Base-by-base conservation (phyloP, 1,140 invertebrate species). In the Drosophila carrolli region DNA sequence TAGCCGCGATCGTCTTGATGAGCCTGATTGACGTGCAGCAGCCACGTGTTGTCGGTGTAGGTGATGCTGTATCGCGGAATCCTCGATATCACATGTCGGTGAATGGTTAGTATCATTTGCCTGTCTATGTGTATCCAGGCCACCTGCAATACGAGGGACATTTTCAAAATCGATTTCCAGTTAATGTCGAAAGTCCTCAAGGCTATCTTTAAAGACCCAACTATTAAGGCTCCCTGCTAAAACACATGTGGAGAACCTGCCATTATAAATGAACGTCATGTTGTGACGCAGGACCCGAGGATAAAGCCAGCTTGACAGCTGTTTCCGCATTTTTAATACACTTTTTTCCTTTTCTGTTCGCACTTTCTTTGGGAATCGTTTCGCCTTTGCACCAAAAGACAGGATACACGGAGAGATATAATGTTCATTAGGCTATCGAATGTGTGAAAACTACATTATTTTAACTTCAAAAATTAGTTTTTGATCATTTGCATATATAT, bases 121-220 rank as follows among this genome's bases (percentile, higher is more conserved):
- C 97, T 94, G 90, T 98, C 97, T 76, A 98, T 97, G 92, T 98
- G 97, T 53, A 98, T 96, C 97, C 97, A 98, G 40, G 97, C 97
- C 68, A 98, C 97, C 97, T 98, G 57, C 16, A 40, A 66, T 40
- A 23, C 37, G 9, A 19, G 46, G 27, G 29, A 14, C n/a, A 68
- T 38, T 55, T 35, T 7, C 5, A 40, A 50, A 72, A 72, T 81
- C 55, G 50, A 50, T 37, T 8, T 16, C 16, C 19, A 54, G 11
- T 37, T 41, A 57, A 73, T 62, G 43, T 47, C 41, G 51, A 6
- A 37, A 19, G 41, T 11, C 47, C 53, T 41, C 27, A 37, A 14
- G 51, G 27, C 29, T 16, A 13, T 43, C 41, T 14, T 71, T 35
- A 47, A 70, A 41, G 67, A 71, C 56, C 67, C 38, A 35, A 43